These are phyloP conservation scores for Zaprionus camerounensis DNA, from an alignment of 1,140 invertebrate species.

Conservation along the genomic window DNA sequence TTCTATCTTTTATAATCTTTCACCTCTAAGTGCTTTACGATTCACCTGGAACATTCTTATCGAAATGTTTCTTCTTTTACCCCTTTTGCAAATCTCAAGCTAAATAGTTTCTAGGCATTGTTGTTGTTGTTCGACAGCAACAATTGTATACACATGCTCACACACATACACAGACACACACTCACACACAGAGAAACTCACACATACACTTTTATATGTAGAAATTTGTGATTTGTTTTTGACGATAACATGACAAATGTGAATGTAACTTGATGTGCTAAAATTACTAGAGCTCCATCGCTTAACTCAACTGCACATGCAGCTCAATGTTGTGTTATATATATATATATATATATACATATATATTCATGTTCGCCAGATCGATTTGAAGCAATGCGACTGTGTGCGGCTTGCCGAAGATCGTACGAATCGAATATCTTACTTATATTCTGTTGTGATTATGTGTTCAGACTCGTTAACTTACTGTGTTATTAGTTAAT, in stretches of 20 bases:
- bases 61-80: conserved; percentile 10
- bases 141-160: background rate
- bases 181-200: background rate
- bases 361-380: background rate
- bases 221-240: conserved; percentile 1
- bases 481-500: no score
- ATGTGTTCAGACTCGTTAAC: no score
- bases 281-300: background rate
- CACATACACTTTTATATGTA: background rate
- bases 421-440: background rate
- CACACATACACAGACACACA: background rate
- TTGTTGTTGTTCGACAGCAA: conserved; percentile 18
- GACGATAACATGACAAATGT: background rate
- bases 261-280: background rate
- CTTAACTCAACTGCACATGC: background rate
- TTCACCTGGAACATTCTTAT: conserved; percentile 34
- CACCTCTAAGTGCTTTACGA: conserved; percentile 12
- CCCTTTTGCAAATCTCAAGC: conserved; percentile 22
- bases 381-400: background rate
- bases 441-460: no score
- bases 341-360: background rate
- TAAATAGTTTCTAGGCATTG: conserved; percentile 16
- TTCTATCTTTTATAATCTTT: conserved; percentile 2
- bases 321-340: no score
- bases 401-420: no score